Percentiles rank a stretch among this genome's conserved stretches.
Conservation (phyloP, 2,797 vertebrate species). For the Oreochromis mossambicus region DNA sequence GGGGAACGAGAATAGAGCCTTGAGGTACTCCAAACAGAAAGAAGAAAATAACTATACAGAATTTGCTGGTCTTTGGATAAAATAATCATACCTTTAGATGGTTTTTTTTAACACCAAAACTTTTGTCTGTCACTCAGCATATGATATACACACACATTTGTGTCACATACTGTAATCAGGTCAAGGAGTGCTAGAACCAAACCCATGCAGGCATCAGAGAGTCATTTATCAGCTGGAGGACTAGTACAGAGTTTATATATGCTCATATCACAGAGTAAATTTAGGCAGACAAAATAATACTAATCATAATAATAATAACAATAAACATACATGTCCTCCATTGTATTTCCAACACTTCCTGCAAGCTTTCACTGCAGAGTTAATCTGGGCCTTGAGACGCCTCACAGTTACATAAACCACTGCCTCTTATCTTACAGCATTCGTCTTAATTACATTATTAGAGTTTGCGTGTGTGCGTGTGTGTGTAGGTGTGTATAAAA, state of each 20-base stretch:
- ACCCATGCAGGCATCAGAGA: conserved; percentile 9
- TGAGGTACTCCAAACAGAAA: background rate
- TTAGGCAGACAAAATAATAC: background rate
- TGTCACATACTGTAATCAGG: conserved; percentile 21
- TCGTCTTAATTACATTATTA: conserved; percentile 56
- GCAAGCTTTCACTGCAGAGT: background rate
- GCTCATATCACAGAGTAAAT: rapidly evolving
- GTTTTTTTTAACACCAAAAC: background rate
- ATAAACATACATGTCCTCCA: background rate
- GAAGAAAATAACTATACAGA: background rate
- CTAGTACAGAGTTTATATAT: background rate
- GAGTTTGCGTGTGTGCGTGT: background rate
- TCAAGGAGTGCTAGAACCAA: conserved; percentile 24
- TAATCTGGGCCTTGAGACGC: background rate
- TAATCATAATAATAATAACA: background rate
- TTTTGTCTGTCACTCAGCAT: background rate
- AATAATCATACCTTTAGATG: background rate
- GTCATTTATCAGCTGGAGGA: conserved; percentile 8
- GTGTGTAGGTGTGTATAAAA: conserved; percentile 12
- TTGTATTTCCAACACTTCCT: background rate
- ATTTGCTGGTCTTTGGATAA: background rate
- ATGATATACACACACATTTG: background rate
- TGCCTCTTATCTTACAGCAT: conserved; percentile 42
- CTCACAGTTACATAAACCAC: conserved; percentile 47
- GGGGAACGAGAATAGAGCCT: background rate